Percentiles rank a stretch among this genome's conserved stretches.
phyloP scores from a whole-genome alignment of 2,888 invertebrate species.

The Pasiphila rectangulata region DNA sequence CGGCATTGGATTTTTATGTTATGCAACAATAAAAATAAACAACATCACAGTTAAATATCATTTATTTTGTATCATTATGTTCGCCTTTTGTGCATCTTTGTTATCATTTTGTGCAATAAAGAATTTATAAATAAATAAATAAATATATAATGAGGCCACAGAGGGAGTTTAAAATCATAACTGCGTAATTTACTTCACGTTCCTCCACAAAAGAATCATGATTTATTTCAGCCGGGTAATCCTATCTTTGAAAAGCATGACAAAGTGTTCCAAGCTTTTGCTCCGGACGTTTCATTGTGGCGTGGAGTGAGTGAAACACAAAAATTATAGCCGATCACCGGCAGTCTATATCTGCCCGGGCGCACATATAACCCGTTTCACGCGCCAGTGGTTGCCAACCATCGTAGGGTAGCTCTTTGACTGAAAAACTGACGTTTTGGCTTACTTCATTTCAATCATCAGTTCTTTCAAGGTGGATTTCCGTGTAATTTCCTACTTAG shows the following conservation, averaged over 20 bases:
- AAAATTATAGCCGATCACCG: constrained; percentile 81
- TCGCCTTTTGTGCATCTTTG: too few species aligned
- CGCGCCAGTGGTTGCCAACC: constrained; percentile 70
- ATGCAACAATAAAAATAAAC: too few species aligned
- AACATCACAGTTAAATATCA: too few species aligned
- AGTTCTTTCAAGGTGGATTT: constrained; percentile 1
- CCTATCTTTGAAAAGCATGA: constrained; percentile 31
- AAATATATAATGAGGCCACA: too few species aligned
- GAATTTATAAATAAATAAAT: too few species aligned
- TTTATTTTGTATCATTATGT: too few species aligned
- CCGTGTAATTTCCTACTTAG: constrained; percentile 2
- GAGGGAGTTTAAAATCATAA: constrained; percentile 8
- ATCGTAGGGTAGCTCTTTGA: constrained; percentile 13
- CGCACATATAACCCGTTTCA: constrained; percentile 78
- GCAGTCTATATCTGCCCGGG: constrained; percentile 72
- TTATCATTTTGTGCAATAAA: too few species aligned
- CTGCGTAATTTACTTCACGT: constrained; percentile 2
- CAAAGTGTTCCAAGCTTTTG: constrained; percentile 36
- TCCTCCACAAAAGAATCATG: constrained; percentile 20
- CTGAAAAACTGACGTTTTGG: constrained; percentile 16
- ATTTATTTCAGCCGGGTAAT: constrained; percentile 23
- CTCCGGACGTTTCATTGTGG: constrained; percentile 60
- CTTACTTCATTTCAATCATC: constrained; percentile 9
- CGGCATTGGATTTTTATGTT: too few species aligned
- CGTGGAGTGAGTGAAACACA: constrained; percentile 60